Evolutionary conservation across 1,140 invertebrate species (phyloP), one percentile per base, ranked within the genome.

Genomic region (Drosophila equinoxialis): DNA sequence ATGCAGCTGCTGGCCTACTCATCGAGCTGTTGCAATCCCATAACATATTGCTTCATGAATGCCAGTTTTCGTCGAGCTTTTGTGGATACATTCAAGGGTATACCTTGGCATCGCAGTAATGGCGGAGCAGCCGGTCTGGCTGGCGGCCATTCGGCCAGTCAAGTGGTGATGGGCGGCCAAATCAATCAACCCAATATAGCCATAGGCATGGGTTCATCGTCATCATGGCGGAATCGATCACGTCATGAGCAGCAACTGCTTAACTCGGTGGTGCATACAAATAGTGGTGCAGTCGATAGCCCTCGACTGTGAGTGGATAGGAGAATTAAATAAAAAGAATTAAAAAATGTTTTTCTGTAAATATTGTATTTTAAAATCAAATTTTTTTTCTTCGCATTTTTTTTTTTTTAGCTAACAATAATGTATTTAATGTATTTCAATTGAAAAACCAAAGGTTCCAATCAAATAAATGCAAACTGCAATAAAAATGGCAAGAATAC

Each of bases 41-140:
- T 98, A 81, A 98, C 97, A 0, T 98, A 98, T 90, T 98, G 97
- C 92, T 98, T 98, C 93, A 97, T 98, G 97, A 98, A 98, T 91
- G 98, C 92, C 93, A 97, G 45, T 95, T 96, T 75, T 95, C 96
- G 1, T 14, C 95, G 96, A 63, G 96, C 96, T 0, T 98, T 98
- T 82, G 93, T 96, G 13, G 92, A 94, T 54, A 90, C 87, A 6
- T 90, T 90, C 54, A 83, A 83, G 64, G 87, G 79, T 1, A 26
- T 91, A 54, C 89, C 82, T 1, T 87, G 79, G 83, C 77, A 71
- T 2, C 79, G 64, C 0, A 54, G 60, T 0, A 17, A 23, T 10
- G 60, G 60, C 0, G 51, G 39, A 6, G 57, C n/a, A 0, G 42
- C 26, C 0, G 65, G 51, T 11, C 6, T 14, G 1, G 35, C 37